These are phyloP conservation scores for Cephus rjabovi DNA, from an alignment of 2,888 invertebrate genomes.

Conservation along the genomic window DNA sequence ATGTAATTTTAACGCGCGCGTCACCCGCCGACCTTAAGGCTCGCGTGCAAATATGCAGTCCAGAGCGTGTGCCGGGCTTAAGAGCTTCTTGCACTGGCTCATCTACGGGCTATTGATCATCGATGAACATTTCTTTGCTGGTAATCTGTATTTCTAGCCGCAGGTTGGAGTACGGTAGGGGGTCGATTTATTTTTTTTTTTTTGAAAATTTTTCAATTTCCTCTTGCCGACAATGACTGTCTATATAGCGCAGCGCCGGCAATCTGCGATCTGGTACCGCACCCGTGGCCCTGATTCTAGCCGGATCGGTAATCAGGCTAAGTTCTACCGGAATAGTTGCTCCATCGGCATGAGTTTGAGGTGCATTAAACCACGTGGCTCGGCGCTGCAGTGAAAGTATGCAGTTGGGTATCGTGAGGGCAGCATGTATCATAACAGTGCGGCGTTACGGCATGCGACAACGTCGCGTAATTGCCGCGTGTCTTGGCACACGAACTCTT, in stretches of 20 bases:
- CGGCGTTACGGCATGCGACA: slow-evolving; percentile 27
- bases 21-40: not conserved
- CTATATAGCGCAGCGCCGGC: not conserved
- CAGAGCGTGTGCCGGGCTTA: not conserved
- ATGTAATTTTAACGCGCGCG: not conserved
- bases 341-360: not conserved
- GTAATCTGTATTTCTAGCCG: not conserved
- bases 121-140: not conserved
- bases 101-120: not conserved
- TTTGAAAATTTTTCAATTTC: not conserved
- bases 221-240: not conserved
- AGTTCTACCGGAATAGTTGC: slow-evolving; percentile 9
- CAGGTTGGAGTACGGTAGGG: not conserved
- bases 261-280: slow-evolving; percentile 11
- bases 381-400: slow-evolving; percentile 36
- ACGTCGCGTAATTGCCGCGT: slow-evolving; percentile 34
- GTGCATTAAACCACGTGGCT: slow-evolving; percentile 9
- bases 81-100: not conserved
- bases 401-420: slow-evolving; percentile 21
- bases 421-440: slow-evolving; percentile 20
- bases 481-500: not conserved
- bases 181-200: not conserved
- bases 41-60: not conserved
- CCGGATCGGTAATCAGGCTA: slow-evolving; percentile 8
- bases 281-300: slow-evolving; percentile 36